Evolutionary conservation across 2,113 vertebrate genomes (phyloP).

Genomic region (Nerophis ophidion): DNA sequence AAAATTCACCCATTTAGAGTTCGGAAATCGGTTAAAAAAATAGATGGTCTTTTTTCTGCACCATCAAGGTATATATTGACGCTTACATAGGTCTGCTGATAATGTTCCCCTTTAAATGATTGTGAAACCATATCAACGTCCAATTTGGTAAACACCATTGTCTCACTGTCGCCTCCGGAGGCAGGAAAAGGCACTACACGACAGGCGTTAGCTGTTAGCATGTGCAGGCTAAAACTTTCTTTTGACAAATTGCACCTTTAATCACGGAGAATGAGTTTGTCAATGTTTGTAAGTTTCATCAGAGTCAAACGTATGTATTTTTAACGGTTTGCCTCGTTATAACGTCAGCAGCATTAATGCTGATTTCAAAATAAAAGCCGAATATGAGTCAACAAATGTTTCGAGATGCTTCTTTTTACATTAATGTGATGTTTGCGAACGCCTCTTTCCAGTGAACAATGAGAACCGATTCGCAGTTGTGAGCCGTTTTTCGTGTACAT

Average conservation of each 20-base stretch:
- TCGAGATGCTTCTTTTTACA: neutral
- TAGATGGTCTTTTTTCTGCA: too few relatives aligned
- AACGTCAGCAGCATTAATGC: neutral
- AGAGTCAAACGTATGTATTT: constrained; percentile 1
- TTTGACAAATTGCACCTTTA: neutral
- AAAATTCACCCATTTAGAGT: too few relatives aligned
- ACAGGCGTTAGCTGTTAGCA: neutral
- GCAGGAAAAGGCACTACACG: neutral
- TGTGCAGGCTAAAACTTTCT: neutral
- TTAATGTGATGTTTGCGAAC: too few relatives aligned
- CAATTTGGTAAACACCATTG: too few relatives aligned
- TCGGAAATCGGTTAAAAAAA: too few relatives aligned
- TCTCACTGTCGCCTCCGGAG: neutral
- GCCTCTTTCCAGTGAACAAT: too few relatives aligned
- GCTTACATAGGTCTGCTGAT: too few relatives aligned
- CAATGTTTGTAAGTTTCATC: constrained; percentile 7
- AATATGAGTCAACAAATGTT: neutral
- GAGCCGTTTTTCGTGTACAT: too few relatives aligned
- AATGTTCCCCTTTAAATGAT: too few relatives aligned
- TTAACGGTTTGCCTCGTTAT: neutral
- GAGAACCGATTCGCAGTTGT: too few relatives aligned
- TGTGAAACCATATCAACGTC: neutral
- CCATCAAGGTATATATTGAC: too few relatives aligned
- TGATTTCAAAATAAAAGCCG: neutral
- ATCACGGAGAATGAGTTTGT: neutral